Evolutionary conservation across 2,888 invertebrate species (phyloP).

Genomic region (Temnothorax rugatulus): DNA sequence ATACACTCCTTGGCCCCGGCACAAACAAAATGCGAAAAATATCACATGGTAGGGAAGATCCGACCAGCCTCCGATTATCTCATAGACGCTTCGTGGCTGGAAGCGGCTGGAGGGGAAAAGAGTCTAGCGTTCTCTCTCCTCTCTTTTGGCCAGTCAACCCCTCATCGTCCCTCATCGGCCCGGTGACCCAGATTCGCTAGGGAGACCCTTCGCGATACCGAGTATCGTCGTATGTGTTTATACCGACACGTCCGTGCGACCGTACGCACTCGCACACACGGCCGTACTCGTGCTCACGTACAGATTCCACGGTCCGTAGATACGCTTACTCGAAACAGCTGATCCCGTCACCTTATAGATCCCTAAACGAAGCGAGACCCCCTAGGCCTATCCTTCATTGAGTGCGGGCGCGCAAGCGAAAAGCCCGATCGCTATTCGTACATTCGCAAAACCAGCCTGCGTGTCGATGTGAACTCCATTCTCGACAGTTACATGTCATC

Average conservation of each 20-base stretch:
- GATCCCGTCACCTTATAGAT: conserved; percentile 83
- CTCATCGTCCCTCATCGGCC: conserved; percentile 84
- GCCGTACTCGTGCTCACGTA: neutral
- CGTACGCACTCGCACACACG: conserved; percentile 35
- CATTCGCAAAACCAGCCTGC: conserved; percentile 36
- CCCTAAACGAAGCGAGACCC: conserved; percentile 78
- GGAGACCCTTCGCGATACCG: conserved; percentile 75
- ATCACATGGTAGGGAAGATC: neutral
- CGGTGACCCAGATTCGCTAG: conserved; percentile 84
- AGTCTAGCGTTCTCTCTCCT: conserved; percentile 64
- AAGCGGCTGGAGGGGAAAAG: conserved; percentile 65
- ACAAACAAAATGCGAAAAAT: conserved; percentile 22
- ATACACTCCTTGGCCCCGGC: neutral
- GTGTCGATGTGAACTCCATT: neutral
- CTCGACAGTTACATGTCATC: neutral
- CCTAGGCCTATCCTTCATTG: conserved; percentile 74
- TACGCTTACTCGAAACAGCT: conserved; percentile 73
- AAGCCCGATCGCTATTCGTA: conserved; percentile 30
- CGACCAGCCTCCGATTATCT: conserved; percentile 80
- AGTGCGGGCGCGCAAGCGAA: conserved; percentile 63
- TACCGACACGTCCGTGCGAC: conserved; percentile 59
- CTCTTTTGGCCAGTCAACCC: conserved; percentile 83
- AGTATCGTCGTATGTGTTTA: conserved; percentile 65
- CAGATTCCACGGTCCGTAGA: conserved; percentile 38
- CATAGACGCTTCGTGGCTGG: conserved; percentile 79